Evolutionary conservation across 2,888 invertebrate genomes (phyloP), one percentile per base, ranked within the genome.

Genomic region (Agrenia bidenticulata): DNA sequence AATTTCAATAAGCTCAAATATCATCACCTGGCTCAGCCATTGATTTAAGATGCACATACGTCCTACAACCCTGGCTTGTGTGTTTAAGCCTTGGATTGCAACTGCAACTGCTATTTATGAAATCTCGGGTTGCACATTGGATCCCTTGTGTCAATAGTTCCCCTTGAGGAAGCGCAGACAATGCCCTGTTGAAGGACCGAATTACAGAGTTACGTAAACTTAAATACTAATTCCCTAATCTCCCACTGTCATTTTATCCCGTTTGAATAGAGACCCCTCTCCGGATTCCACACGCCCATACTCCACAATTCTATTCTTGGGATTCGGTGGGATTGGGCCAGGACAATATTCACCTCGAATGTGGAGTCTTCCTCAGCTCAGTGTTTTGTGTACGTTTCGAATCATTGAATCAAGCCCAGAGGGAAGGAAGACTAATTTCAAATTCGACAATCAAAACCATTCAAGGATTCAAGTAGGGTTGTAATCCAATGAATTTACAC

Each of bases 401-500:
- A n/a, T n/a, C n/a, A n/a, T n/a, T n/a, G n/a, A n/a, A n/a, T n/a
- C n/a, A n/a, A n/a, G n/a, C n/a, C n/a, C n/a, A n/a, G 11, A 32
- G 32, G 32, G 32, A 32, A 4, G 32, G 32, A 32, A 32, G 32
- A 4, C 32, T 45, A 45, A 45, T 19, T 45, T 45, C 45, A 15
- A n/a, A 45, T 45, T 45, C 45, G 45, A 32, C 32, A 32, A 32
- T 32, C 32, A 32, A 32, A 32, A 32, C 32, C 32, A 32, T 32
- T 32, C 32, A 32, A 32, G 27, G 5, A 49, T 50, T 59, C 49
- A 59, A 59, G 49, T 49, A 45, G 59, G 59, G 59, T 42, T 49
- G 59, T 59, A 59, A 59, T 59, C 59, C 50, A 45, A 15, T 21
- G 50, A 59, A 59, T 59, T 59, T 59, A 59, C 59, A 50, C 32